Evolutionary conservation across 2,888 invertebrate species (phyloP), one percentile per base, ranked within the genome.

Genomic region (Polyploca ridens): DNA sequence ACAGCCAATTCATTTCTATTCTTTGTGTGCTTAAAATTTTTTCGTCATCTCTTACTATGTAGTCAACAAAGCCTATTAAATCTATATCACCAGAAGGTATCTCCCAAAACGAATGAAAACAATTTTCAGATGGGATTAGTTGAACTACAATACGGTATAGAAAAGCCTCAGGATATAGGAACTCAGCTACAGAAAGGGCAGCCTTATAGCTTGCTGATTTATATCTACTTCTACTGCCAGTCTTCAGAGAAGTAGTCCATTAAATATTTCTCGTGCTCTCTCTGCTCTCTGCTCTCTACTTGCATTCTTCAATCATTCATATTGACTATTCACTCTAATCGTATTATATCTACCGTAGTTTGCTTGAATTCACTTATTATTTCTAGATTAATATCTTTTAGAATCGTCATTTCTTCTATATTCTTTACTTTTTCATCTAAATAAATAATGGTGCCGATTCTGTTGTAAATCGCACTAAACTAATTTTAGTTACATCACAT

Each of bases 191-290:
- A 90, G 68, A 90, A 89, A 66, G 80, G 81, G 44, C 87, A 90
- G 38, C 90, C 92, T 0, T 92, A 92, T 71, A 86, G 89, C 66
- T 76, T 93, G 13, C 82, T 94, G 3, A 87, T 93, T 65, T 94
- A 93, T 76, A 89, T 91, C 27, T 94, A 93, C 69, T 94, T 94
- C 77, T 91, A 89, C 74, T 91, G 92, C 78, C 93, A 93, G 70
- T 90, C 91, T 27, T 83, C 90, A 6, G 91, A 93, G 62, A 91
- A 91, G 93, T 93, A 90, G 65, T 19, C 41, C 38, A 41, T 41
- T 49, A 6, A 14, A 7, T 49, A 19, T 16, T 49, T 14, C n/a
- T 54, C 6, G 14, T 62, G 41, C 58, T 62, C 60, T 62, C 41
- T n/a, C n/a, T n/a, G n/a, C n/a, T n/a, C n/a, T n/a, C n/a, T n/a